Evolutionary conservation across 1,140 invertebrate species (phyloP).

Genomic region (Saccostrea cuccullata): DNA sequence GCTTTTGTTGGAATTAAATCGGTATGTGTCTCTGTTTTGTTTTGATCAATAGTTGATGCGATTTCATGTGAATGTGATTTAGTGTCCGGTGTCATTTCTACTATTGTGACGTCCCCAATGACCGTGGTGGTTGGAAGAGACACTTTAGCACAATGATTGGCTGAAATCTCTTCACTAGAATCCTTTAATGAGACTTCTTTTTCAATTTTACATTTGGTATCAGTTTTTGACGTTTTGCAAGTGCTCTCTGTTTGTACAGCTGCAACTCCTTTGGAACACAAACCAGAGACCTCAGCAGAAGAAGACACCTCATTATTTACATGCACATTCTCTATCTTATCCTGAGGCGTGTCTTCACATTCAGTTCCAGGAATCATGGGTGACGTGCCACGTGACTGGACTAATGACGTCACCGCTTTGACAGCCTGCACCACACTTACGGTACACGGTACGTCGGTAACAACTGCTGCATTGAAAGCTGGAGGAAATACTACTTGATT

Average conservation of each 20-base stretch:
- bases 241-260: constrained; percentile 56
- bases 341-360: constrained; percentile 53
- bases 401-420: constrained; percentile 64
- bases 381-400: constrained; percentile 73
- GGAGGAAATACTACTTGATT: constrained; percentile 24
- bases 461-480: constrained; percentile 21
- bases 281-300: constrained; percentile 6
- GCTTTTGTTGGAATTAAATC: background rate
- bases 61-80: constrained; percentile 14
- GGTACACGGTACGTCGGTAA: constrained; percentile 7
- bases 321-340: constrained; percentile 43
- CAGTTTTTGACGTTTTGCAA: constrained; percentile 43
- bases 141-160: background rate
- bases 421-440: constrained; percentile 42
- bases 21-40: constrained; percentile 24
- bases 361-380: constrained; percentile 70
- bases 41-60: constrained; percentile 24
- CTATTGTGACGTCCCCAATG: constrained; percentile 37
- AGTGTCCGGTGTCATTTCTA: constrained; percentile 39
- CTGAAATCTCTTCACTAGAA: background rate
- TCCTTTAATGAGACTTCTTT: background rate
- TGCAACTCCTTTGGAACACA: constrained; percentile 33
- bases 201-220: background rate
- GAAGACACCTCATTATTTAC: constrained; percentile 47
- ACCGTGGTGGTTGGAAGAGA: constrained; percentile 32